Evolutionary conservation across 2,888 invertebrate genomes (phyloP), one percentile per base, ranked within the genome.

Genomic region (Ormyrus pomaceus): DNA sequence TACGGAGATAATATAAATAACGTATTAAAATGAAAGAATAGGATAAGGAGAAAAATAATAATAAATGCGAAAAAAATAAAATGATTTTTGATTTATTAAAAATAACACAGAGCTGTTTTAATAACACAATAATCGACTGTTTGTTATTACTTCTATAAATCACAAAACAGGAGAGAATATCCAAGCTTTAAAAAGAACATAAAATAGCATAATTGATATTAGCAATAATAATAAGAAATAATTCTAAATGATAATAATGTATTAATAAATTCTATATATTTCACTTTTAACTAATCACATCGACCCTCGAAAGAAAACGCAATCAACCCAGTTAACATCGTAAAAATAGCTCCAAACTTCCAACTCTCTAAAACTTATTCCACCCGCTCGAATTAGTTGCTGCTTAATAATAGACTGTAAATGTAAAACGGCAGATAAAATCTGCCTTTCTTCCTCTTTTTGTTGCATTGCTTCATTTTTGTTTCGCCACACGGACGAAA

Each of bases 1-100:
- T 34, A 34, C 34, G 34, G 4, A 34, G 34, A 34, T 0, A 34
- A 34, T 34, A 34, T 34, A 34, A 34, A 34, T 34, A 34, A 34
- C 34, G 4, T 34, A 34, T 34, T 34, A 34, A 34, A 34, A 34
- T 58, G 10, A 13, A 73, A 69, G 70, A 73, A 80, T 65, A 45
- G n/a, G 10, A 6, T 56, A 46, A 69, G 48, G 58, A 9, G 34
- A 79, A 72, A 82, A 82, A 82, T 68, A 82, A 83, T 46, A 83
- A 73, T 62, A 80, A 83, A 75, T 51, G 53, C 65, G 56, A 81
- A 83, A 62, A 81, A 85, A 84, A 79, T 83, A 85, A 86, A 85
- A 86, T 84, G 84, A 86, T 85, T 77, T 84, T 82, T 85, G 83
- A 86, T 86, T 86, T 86, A 86, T 86, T 86, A 85, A 86, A 86